Evolutionary conservation across 2,113 vertebrate species (phyloP).

Genomic region (Laterallus jamaicensis): DNA sequence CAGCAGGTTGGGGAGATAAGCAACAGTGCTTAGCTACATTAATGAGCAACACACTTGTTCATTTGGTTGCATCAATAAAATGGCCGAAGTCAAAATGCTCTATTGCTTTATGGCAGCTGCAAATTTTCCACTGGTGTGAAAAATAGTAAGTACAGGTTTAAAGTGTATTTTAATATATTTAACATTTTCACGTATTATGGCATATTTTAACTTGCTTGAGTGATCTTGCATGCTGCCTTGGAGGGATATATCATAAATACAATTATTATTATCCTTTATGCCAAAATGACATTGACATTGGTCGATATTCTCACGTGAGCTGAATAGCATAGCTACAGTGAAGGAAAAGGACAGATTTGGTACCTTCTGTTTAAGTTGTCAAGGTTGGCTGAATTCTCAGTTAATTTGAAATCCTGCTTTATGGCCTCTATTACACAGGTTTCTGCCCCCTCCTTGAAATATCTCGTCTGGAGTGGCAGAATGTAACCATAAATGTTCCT

Average conservation of each 20-base stretch:
- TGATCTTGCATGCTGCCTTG: neutral
- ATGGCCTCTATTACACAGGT: slow-evolving; percentile 54
- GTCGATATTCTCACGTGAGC: neutral
- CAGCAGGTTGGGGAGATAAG: neutral
- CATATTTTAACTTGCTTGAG: neutral
- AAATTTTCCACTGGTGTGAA: neutral
- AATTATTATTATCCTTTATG: slow-evolving; percentile 30
- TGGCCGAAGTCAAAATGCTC: neutral
- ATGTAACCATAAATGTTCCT: slow-evolving; percentile 23
- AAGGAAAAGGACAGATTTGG: slow-evolving; percentile 19
- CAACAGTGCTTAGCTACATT: neutral
- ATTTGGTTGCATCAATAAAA: neutral
- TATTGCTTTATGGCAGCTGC: neutral
- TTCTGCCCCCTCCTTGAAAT: slow-evolving; percentile 24
- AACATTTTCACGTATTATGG: neutral
- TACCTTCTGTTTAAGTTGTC: slow-evolving; percentile 51
- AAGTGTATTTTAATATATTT: neutral
- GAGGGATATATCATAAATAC: slow-evolving; percentile 6
- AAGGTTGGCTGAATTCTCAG: slow-evolving; percentile 57
- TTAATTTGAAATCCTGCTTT: slow-evolving; percentile 61
- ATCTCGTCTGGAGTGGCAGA: neutral
- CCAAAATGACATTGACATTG: slow-evolving; percentile 2
- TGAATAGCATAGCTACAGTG: neutral
- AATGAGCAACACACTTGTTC: neutral
- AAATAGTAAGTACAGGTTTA: neutral